Base-by-base conservation (phyloP, 2,113 vertebrate species). In the Pyrgilauda ruficollis region DNA sequence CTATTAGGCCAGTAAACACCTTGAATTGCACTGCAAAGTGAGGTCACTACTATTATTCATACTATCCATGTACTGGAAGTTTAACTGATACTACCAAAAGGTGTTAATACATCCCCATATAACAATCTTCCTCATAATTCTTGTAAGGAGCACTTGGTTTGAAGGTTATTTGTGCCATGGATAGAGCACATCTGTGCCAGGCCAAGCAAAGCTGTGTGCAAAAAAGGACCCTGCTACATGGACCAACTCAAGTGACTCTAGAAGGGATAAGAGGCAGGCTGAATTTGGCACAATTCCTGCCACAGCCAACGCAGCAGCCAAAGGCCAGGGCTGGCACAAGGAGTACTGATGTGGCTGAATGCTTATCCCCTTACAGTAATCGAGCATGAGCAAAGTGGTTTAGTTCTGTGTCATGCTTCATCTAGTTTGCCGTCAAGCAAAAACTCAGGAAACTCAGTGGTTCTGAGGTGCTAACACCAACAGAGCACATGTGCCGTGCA, bases 401-500 rank as follows among this genome's bases (percentile, higher is more conserved):
- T 61, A 37, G 18, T 11, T 78, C 24, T 46, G 61, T 18, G 41
- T 44, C 67, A 78, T 19, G 62, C 31, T 28, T 46, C 21, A 72
- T n/a, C 33, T 22, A 20, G 5, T 49, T 31, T 43, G 56, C 30
- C n/a, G 61, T 63, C 47, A 31, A 2, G 31, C 47, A 79, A 70
- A 56, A 67, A 55, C 24, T 37, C 68, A 53, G 74, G 89, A 87
- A 88, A 75, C 35, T 53, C 52, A 10, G 70, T 11, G 86, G 74
- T 69, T 92, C 24, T 31, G 52, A 93, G 74, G 46, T 87, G 87
- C 49, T 58, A 89, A 69, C 15, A 62, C 41, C 85, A 69, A 23
- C 20, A 61, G 27, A 62, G 50, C 61, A 90, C 0, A 0, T 11
- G 24, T 31, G 37, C 31, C 28, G 41, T 5, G 21, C 0, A 81